Percentiles rank a stretch among this genome's conserved stretches.
Conservation (phyloP, 1,140 invertebrate genomes). For the Lepidurus arcticus region DNA sequence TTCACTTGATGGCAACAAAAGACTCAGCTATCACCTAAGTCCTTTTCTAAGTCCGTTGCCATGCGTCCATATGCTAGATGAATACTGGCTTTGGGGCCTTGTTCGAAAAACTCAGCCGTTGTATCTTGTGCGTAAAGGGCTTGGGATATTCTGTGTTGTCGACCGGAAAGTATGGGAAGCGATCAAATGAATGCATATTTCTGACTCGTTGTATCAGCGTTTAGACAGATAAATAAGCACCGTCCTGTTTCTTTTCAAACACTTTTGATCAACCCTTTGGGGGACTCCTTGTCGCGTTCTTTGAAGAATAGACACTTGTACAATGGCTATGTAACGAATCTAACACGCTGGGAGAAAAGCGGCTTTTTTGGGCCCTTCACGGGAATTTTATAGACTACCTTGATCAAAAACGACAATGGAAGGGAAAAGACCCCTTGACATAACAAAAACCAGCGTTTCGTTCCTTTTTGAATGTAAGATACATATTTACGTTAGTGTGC, state of each 20-base stretch:
- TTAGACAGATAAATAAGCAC: constrained; percentile 1
- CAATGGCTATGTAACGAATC: not conserved
- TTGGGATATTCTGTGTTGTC: too few species aligned
- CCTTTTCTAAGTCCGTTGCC: too few species aligned
- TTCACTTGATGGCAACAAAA: too few species aligned
- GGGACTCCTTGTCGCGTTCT: too few species aligned
- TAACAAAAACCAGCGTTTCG: not conserved
- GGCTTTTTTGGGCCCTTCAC: not conserved
- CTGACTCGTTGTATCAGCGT: not conserved
- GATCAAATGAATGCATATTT: not conserved
- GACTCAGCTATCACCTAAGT: too few species aligned
- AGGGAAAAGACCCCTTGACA: not conserved
- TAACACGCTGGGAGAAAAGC: not conserved
- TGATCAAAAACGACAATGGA: not conserved
- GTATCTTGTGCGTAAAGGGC: too few species aligned
- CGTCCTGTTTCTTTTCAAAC: not conserved
- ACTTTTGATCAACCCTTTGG: not conserved
- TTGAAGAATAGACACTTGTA: too few species aligned
- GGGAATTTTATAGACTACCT: not conserved
- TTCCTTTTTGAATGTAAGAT: not conserved
- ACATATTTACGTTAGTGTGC: too few species aligned
- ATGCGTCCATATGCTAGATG: too few species aligned
- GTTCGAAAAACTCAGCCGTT: too few species aligned
- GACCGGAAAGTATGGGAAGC: too few species aligned
- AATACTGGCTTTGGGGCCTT: too few species aligned